A percentile compares a stretch with the other conserved stretches of the same genome.
These are phyloP conservation scores for Trichosurus vulpecula DNA, from an alignment of 2,797 vertebrate species.

Conservation along the genomic window DNA sequence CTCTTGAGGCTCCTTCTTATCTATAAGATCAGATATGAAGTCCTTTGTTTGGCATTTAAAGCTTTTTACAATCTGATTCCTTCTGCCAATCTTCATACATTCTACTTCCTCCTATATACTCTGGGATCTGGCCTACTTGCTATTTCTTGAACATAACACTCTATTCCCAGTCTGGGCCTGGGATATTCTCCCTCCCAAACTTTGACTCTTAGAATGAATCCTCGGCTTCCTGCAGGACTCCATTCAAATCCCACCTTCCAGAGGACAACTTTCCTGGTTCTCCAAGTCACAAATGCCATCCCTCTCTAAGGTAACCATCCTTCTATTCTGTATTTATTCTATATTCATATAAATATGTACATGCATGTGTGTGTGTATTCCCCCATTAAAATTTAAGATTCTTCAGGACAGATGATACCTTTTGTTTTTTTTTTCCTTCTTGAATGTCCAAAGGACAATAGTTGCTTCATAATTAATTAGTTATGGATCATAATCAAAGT, in stretches of 20 bases:
- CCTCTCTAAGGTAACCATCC: background rate
- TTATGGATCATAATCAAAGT: background rate
- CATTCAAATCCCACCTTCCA: background rate
- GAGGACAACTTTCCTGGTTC: background rate
- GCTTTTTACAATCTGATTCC: background rate
- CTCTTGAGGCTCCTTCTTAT: background rate
- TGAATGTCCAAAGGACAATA: background rate
- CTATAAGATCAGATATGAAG: background rate
- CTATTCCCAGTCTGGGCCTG: background rate
- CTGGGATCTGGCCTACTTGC: background rate
- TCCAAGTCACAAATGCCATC: background rate
- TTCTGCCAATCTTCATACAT: background rate
- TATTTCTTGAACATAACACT: background rate
- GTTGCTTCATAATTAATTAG: background rate
- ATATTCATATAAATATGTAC: background rate
- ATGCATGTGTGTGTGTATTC: background rate
- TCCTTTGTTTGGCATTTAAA: background rate
- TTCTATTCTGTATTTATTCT: background rate
- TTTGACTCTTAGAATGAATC: background rate
- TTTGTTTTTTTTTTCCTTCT: background rate
- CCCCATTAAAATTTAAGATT: background rate
- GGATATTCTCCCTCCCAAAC: background rate
- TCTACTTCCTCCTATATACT: background rate
- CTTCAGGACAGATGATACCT: background rate
- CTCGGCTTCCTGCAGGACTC: background rate